Base-by-base conservation (phyloP, 2,888 invertebrate genomes). In the Formica aserva region DNA sequence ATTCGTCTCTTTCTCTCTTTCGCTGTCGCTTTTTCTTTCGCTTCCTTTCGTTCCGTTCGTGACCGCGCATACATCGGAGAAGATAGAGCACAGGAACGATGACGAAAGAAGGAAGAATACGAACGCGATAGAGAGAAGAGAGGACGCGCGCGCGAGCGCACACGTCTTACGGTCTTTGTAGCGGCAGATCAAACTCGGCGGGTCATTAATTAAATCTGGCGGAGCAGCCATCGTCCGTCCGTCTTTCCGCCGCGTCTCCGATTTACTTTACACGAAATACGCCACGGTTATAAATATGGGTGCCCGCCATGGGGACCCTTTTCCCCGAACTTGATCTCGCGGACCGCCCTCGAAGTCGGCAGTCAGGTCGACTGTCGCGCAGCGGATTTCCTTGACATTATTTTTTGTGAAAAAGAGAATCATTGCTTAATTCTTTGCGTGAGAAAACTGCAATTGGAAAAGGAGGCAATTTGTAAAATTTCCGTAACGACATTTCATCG, bases 141-240 rank as follows among this genome's bases (percentile, higher is more conserved):
- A 82, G 66, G 48, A 63, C 67, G 67, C 35, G 82, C 85, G 84
- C 48, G 60, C 72, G 67, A 26, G 82, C 85, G 83, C 41, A 38
- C 57, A 45, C 82, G 48, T 81, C 82, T 85, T 74, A 18, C 85
- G 84, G 91, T 91, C 92, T 92, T 92, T 92, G 93, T 92, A 92
- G 92, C 91, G 93, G 93, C 93, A 93, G 94, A 94, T 94, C 94
- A 93, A 94, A 93, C 93, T 93, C 92, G 93, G 92, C 93, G 94
- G 92, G 93, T 93, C 94, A 93, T 94, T 94, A 94, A 94, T 94
- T 94, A 94, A 94, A 93, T 92, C 93, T 92, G 93, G 92, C 93
- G 92, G 92, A 92, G 93, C 93, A 92, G 91, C 89, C 91, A 89
- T 88, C 87, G 87, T 88, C 88, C 86, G 88, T 91, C 85, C 88